These are phyloP conservation scores for Oryctes rhinoceros DNA, from an alignment of 1,140 invertebrate genomes.

Conservation along the genomic window DNA sequence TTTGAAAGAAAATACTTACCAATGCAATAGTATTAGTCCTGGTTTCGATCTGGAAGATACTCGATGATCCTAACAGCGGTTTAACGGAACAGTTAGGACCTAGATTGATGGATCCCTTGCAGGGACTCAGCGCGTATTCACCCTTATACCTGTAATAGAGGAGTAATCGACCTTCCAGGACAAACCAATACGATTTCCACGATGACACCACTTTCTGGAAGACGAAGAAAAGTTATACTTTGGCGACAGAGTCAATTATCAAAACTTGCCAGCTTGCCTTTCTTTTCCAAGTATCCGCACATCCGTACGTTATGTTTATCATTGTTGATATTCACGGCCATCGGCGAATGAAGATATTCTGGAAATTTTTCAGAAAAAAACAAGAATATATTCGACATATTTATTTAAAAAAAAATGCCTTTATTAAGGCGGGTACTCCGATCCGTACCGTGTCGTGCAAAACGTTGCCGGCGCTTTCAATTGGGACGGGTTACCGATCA, in stretches of 20 bases:
- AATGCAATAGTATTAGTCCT: conserved; percentile 62
- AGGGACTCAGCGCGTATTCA: conserved; percentile 65
- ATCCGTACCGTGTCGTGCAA: too few species aligned
- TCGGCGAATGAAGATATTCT: not conserved
- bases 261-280: conserved; percentile 62
- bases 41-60: conserved; percentile 61
- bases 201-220: conserved; percentile 61
- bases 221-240: conserved; percentile 21
- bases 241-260: not conserved
- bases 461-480: too few species aligned
- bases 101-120: conserved; percentile 65
- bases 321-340: not conserved
- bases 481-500: too few species aligned
- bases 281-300: conserved; percentile 63
- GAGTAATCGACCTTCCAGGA: conserved; percentile 65
- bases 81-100: conserved; percentile 61
- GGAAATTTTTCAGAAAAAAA: too few species aligned
- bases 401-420: too few species aligned
- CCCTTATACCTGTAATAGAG: conserved; percentile 64
- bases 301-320: conserved; percentile 51
- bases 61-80: conserved; percentile 53
- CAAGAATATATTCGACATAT: too few species aligned
- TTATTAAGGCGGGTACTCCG: too few species aligned
- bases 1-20: conserved; percentile 56
- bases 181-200: conserved; percentile 67